Conservation (phyloP, 1,140 invertebrate genomes). For the Penaeus chinensis region DNA sequence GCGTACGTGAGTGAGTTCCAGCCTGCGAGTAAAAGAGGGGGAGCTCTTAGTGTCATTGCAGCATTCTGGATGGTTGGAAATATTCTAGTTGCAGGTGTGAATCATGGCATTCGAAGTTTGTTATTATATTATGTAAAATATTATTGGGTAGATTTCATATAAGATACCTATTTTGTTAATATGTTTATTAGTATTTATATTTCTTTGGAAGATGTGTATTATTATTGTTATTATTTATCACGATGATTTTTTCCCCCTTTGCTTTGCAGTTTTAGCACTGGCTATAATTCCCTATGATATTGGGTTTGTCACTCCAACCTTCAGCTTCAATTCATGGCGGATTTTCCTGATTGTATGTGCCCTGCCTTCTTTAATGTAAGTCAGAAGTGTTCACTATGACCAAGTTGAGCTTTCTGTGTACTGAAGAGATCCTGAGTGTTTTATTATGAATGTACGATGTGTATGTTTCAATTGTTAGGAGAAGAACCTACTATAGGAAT, state of each 20-base stretch:
- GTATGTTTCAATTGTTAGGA: no score
- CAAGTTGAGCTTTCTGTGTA: no score
- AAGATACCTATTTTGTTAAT: no score
- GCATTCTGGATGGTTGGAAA: slow-evolving; percentile 94
- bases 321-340: slow-evolving; percentile 89
- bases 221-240: neutral
- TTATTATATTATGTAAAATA: slow-evolving; percentile 14
- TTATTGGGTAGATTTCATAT: no score
- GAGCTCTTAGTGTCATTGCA: slow-evolving; percentile 91
- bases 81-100: slow-evolving; percentile 81
- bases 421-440: no score
- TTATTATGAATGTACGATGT: no score
- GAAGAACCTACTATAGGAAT: no score
- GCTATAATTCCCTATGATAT: slow-evolving; percentile 79
- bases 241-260: slow-evolving; percentile 20
- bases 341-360: slow-evolving; percentile 81
- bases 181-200: no score
- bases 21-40: slow-evolving; percentile 86
- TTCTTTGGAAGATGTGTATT: neutral
- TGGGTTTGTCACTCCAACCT: slow-evolving; percentile 68
- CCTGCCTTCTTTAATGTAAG: slow-evolving; percentile 73
- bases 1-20: slow-evolving; percentile 96
- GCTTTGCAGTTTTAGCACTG: slow-evolving; percentile 77
- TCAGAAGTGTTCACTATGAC: neutral
- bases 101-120: slow-evolving; percentile 37